phyloP scores from a whole-genome alignment of 1,140 invertebrate species.

The Eulimnadia texana region DNA sequence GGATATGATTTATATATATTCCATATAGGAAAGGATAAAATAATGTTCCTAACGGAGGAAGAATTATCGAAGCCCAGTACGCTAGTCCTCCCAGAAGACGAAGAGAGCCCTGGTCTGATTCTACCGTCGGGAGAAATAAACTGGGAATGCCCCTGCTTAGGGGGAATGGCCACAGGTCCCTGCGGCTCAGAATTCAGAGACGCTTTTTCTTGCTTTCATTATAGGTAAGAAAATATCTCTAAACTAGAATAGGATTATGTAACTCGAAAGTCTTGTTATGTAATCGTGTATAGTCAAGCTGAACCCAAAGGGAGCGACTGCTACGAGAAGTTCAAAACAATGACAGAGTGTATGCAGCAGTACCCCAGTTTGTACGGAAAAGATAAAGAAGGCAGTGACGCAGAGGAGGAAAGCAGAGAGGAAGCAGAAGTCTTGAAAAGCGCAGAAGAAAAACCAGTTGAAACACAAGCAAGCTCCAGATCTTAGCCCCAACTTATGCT shows the following conservation, averaged over 20 bases:
- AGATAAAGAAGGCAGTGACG: constrained; percentile 21
- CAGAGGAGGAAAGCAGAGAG: constrained; percentile 1
- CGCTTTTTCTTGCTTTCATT: constrained; percentile 90
- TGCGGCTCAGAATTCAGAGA: constrained; percentile 84
- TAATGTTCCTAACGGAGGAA: constrained; percentile 68
- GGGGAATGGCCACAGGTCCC: constrained; percentile 87
- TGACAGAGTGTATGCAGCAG: constrained; percentile 83
- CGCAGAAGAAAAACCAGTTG: background rate
- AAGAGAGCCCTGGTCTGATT: constrained; percentile 62
- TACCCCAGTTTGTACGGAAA: constrained; percentile 77
- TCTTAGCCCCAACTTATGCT: background rate
- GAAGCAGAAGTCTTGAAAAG: background rate
- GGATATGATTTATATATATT: background rate
- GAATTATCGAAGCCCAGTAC: constrained; percentile 50
- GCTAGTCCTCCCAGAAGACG: constrained; percentile 45
- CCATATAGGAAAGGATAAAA: constrained; percentile 55
- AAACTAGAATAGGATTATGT: background rate
- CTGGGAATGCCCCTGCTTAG: constrained; percentile 92
- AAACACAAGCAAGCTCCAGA: background rate
- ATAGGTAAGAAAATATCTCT: constrained; percentile 36
- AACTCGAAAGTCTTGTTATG: constrained; percentile 29
- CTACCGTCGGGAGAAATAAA: constrained; percentile 81
- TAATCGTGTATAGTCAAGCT: constrained; percentile 28
- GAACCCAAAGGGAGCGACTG: constrained; percentile 81
- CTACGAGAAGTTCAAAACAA: constrained; percentile 70